Base-by-base conservation (phyloP, 1,140 invertebrate species). In the Lithobius niger region DNA sequence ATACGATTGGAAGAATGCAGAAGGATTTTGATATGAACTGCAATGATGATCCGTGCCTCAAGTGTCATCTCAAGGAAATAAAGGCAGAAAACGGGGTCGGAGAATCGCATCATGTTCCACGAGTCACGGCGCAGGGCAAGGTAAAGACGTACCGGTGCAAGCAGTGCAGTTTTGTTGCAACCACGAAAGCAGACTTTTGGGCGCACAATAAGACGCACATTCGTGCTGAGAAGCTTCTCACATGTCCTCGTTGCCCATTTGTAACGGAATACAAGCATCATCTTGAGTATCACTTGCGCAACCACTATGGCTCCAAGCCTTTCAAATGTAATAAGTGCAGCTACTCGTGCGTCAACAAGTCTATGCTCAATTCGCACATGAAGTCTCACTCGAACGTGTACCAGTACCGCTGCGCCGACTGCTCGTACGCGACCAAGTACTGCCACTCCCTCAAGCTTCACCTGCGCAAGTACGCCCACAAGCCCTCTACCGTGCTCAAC, bases 261-360 rank as follows among this genome's bases (percentile, higher is more conserved):
- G 91, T 97, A 0, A 99, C 97, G 0, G 94, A 99, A 66, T 95
- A 93, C 72, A 99, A 99, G 64, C 97, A 99, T 68, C 97, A 99
- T 64, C 70, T 99, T 15, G 94, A 98, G 64, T 99, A 99, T 65
- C 97, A 97, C 68, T 76, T 97, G 61, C 76, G 90, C 4, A 97
- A 97, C 67, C 97, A 99, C 68, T 81, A 84, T 61, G 91, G 92
- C 6, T 87, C 85, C 0, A 99, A 99, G 65, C 96, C 96, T 0
- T 99, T 92, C 74, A 91, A 94, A 66, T 99, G 97, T 69, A 74
- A 78, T 49, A 85, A 94, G 62, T 97, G 92, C 70, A 77, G 78
- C 15, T 97, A 97, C 65, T 80, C 82, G 0, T 99, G 96, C 66
- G 95, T 99, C 2, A 99, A 97, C 72, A 98, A 99, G 67, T 98